Conservation (phyloP, 1,140 invertebrate genomes). For the Drosophila rhopaloa region DNA sequence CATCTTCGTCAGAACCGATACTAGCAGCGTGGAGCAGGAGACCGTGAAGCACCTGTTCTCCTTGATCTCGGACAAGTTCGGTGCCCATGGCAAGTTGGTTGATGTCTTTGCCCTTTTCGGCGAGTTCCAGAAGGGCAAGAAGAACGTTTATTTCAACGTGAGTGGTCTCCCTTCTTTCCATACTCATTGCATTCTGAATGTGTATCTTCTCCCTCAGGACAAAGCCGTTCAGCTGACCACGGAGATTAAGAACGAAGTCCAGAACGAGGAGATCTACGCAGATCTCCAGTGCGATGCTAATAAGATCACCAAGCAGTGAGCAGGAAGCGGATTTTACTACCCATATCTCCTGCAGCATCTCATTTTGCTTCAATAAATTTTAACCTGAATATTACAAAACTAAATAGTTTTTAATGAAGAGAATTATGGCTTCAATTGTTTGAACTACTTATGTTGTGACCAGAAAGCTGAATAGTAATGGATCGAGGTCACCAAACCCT, state of each 20-base stretch:
- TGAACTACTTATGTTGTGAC: neutral
- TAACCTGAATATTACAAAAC: constrained; percentile 5
- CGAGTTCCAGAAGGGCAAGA: constrained; percentile 59
- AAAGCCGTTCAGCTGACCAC: constrained; percentile 62
- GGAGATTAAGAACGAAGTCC: constrained; percentile 53
- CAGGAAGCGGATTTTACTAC: neutral
- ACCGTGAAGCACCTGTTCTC: constrained; percentile 78
- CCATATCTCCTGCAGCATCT: neutral
- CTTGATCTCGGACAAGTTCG: constrained; percentile 75
- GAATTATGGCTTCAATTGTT: neutral
- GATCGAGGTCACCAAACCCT: neutral
- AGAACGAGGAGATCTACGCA: constrained; percentile 64
- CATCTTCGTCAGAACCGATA: constrained; percentile 62
- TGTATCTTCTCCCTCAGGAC: constrained; percentile 47
- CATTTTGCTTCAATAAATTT: constrained; percentile 23
- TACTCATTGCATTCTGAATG: neutral
- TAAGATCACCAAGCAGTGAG: constrained; percentile 62
- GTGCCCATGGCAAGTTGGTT: constrained; percentile 62
- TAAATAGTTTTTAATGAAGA: neutral
- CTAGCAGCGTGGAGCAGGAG: constrained; percentile 66
- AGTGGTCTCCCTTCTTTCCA: constrained; percentile 18
- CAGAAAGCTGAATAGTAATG: neutral
- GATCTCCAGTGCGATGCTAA: constrained; percentile 68
- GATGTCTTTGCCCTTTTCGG: constrained; percentile 81
- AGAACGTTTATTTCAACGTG: constrained; percentile 75